Evolutionary conservation across 2,888 invertebrate species (phyloP).

Genomic region (Acronicta aceris): DNA sequence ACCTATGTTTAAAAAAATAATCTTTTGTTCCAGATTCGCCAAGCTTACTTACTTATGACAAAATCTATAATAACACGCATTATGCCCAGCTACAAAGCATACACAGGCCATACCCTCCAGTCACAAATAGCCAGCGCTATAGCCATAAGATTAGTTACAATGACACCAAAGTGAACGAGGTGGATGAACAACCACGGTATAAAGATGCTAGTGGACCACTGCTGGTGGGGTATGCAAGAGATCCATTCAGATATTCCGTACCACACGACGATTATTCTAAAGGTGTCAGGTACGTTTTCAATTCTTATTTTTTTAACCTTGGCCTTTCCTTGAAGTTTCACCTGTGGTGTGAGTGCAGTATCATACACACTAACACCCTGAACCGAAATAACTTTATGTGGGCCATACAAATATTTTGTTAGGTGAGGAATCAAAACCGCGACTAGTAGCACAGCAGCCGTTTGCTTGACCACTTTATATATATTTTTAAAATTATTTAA

Average conservation of each 20-base stretch:
- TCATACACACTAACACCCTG: too few relatives aligned
- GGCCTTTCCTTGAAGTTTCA: too few relatives aligned
- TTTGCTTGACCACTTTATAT: too few relatives aligned
- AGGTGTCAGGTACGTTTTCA: conserved; percentile 75
- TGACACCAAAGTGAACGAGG: conserved; percentile 66
- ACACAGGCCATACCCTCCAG: conserved; percentile 64
- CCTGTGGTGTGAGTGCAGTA: too few relatives aligned
- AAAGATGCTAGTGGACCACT: conserved; percentile 61
- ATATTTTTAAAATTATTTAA: too few relatives aligned
- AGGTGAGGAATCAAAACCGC: too few relatives aligned
- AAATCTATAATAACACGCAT: conserved; percentile 78
- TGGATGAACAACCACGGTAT: conserved; percentile 58
- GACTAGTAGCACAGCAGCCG: too few relatives aligned
- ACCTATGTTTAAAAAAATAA: background rate
- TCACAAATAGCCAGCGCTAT: conserved; percentile 52
- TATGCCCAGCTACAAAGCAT: conserved; percentile 74
- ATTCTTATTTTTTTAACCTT: background rate
- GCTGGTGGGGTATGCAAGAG: conserved; percentile 79
- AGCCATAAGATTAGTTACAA: conserved; percentile 55
- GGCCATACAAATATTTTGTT: too few relatives aligned
- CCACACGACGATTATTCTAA: conserved; percentile 78
- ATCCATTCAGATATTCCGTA: conserved; percentile 80
- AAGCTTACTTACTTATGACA: conserved; percentile 72
- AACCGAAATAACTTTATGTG: too few relatives aligned
- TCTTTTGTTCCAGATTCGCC: conserved; percentile 74